Conservation (phyloP, 1,140 invertebrate species). For the Philopotamus ludificatus region DNA sequence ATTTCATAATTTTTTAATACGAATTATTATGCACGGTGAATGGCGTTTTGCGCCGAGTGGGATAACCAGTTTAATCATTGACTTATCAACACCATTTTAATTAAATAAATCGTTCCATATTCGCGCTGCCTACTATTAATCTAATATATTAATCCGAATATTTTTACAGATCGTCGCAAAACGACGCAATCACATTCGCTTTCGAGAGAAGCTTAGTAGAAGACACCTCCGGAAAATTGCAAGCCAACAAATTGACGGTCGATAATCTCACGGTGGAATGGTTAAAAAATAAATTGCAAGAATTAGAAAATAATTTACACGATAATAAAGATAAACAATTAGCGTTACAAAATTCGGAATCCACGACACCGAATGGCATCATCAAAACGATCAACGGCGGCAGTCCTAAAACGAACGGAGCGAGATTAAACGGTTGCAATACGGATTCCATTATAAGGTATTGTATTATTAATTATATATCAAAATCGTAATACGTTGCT, state of each 20-base stretch:
- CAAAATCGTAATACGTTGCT: neutral
- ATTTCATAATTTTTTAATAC: neutral
- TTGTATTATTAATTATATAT: too few relatives aligned
- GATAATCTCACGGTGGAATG: constrained; percentile 90
- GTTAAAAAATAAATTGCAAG: constrained; percentile 72
- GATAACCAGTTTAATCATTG: neutral
- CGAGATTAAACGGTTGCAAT: constrained; percentile 42
- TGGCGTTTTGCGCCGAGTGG: neutral
- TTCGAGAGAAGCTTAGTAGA: constrained; percentile 84
- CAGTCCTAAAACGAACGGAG: constrained; percentile 45
- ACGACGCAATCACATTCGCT: constrained; percentile 71
- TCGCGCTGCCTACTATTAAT: neutral
- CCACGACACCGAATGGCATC: constrained; percentile 50
- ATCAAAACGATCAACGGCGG: constrained; percentile 44
- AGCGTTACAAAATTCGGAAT: constrained; percentile 55
- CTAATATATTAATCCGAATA: neutral
- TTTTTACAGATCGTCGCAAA: constrained; percentile 66
- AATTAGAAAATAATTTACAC: constrained; percentile 71
- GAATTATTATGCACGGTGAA: too few relatives aligned
- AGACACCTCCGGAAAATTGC: constrained; percentile 76
- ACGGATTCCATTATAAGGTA: too few relatives aligned
- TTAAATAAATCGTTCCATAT: neutral
- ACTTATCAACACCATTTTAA: neutral
- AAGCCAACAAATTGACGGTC: constrained; percentile 80
- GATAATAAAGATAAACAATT: constrained; percentile 67